A percentile compares a stretch with the other conserved stretches of the same genome.
Evolutionary conservation across 2,888 invertebrate genomes (phyloP).

Genomic region (Parthenolecanium corni): DNA sequence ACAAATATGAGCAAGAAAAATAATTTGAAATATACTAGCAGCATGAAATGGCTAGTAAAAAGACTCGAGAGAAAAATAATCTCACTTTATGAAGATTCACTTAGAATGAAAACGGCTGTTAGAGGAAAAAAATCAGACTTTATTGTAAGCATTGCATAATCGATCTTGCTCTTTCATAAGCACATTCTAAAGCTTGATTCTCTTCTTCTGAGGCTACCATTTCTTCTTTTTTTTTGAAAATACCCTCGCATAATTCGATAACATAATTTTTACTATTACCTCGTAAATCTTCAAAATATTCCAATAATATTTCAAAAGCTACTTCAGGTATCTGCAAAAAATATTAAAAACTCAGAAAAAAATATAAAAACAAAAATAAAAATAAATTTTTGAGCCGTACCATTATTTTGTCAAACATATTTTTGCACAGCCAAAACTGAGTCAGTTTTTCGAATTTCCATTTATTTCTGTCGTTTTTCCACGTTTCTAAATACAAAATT

Average conservation of each 20-base stretch:
- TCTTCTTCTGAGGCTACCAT: slow-evolving; percentile 9
- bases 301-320: slow-evolving; percentile 25
- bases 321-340: slow-evolving; percentile 22
- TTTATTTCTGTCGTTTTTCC: slow-evolving; percentile 55
- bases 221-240: slow-evolving; percentile 9
- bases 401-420: slow-evolving; percentile 50
- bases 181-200: slow-evolving; percentile 30
- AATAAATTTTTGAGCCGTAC: slow-evolving; percentile 38
- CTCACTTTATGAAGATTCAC: no score
- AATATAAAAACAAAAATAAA: background rate
- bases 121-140: no score
- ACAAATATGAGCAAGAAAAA: no score
- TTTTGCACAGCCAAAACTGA: slow-evolving; percentile 63
- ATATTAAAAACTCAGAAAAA: background rate
- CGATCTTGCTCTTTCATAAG: slow-evolving; percentile 52
- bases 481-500: slow-evolving; percentile 40
- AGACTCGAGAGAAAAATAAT: no score
- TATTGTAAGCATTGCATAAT: slow-evolving; percentile 49
- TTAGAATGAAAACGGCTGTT: no score
- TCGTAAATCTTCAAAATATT: slow-evolving; percentile 25
- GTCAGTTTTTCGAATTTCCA: slow-evolving; percentile 73
- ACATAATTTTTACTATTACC: slow-evolving; percentile 20
- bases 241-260: slow-evolving; percentile 7
- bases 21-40: no score
- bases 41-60: no score